Evolutionary conservation across 2,888 invertebrate species (phyloP), one percentile per base, ranked within the genome.

Genomic region (Torymus auratus): DNA sequence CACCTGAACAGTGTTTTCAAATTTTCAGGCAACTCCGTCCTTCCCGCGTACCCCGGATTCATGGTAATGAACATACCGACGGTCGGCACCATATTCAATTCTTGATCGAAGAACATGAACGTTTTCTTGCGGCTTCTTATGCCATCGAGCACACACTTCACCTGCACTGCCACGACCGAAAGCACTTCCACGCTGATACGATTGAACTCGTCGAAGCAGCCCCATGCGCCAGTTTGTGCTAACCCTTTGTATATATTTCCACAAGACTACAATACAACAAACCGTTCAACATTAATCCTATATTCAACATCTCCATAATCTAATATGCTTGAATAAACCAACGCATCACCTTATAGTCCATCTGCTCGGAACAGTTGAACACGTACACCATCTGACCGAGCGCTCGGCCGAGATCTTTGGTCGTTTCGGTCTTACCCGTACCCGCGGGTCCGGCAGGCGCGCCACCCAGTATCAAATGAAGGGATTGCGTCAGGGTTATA

Each of bases 121-220:
- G 92, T 93, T 80, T 93, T 91, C 90, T 96, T 97, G 87, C 96
- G 95, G 62, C 93, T 93, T 89, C 96, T 96, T 80, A 98, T 96
- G 12, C 98, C 97, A 89, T 98, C 98, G 82, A 96, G 93, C 23
- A 96, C 95, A 76, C 93, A 93, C 89, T 96, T 96, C 0, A 97
- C 98, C 92, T 98, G 98, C 0, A 98, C 98, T 0, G 98, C 97
- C 0, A 98, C 97, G 13, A 98, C 98, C 56, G 98, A 98, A 80
- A 98, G 91, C 80, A 98, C 98, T 91, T 98, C 98, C 0, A 98
- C 96, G 0, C 98, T 96, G 86, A 98, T 98, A 78, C 98, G 93
- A 91, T 98, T 98, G 91, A 98, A 98, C 91, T 98, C 98, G 89
- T 98, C 98, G 90, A 98, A 98, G 89, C 98, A 98, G 53, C 98